These are phyloP conservation scores for Semaprochilodus insignis DNA, from an alignment of 2,797 vertebrate genomes.

Conservation along the genomic window DNA sequence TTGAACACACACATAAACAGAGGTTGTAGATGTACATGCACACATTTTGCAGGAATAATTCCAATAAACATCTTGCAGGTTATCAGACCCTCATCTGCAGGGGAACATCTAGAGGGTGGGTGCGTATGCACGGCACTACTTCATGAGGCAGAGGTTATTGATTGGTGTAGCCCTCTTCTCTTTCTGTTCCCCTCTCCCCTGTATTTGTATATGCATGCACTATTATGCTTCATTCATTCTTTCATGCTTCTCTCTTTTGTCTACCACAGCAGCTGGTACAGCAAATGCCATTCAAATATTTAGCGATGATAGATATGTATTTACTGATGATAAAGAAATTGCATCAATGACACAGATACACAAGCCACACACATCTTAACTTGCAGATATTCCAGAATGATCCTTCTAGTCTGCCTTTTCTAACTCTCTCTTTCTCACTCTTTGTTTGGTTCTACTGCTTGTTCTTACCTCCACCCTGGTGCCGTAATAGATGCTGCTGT, in stretches of 20 bases:
- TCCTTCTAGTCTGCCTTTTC: neutral
- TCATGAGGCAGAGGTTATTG: conserved; percentile 37
- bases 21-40: neutral
- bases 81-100: neutral
- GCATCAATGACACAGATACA: neutral
- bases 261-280: neutral
- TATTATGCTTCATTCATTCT: neutral
- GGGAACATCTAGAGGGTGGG: neutral
- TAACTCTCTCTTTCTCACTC: neutral
- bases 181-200: conserved; percentile 31
- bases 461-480: conserved; percentile 80
- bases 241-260: neutral
- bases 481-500: conserved; percentile 73
- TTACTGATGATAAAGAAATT: neutral
- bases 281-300: neutral
- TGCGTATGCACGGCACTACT: neutral
- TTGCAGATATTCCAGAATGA: neutral
- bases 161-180: neutral
- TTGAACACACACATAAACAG: neutral
- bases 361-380: neutral
- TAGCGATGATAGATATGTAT: neutral
- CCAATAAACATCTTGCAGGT: neutral
- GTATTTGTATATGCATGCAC: neutral
- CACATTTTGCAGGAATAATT: neutral
- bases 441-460: conserved; percentile 1